Evolutionary conservation across 2,113 vertebrate species (phyloP), one percentile per base, ranked within the genome.

Genomic region (Eleginops maclovinus): DNA sequence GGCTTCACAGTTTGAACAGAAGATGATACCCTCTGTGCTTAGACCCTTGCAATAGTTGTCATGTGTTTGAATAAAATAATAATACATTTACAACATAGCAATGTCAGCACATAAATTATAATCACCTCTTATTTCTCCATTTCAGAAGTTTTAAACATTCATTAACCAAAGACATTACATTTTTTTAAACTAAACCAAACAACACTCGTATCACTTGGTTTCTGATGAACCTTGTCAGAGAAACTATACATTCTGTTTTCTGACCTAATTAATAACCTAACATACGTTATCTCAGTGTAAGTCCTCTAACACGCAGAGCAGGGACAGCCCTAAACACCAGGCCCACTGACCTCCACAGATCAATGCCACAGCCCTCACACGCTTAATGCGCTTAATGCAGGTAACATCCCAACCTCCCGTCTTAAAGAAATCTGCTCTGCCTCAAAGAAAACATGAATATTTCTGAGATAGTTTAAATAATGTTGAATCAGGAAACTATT

Each of bases 321-420:
- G 41, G 47, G 44, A 59, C 16, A 46, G 44, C 40, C 53, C 65
- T 1, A 12, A 75, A 36, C 47, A 68, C 53, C 70, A 82, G 58
- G 26, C 70, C 63, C 70, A 66, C 58, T 83, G 80, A 82, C 81
- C 53, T 84, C 77, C 40, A 61, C 46, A 22, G 16, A 47, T 61
- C 22, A 59, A 28, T 49, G n/a, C 12, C 0, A n/a, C 56, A 60
- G 9, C 11, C 31, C 9, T 59, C 53, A 74, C 64, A 49, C 74
- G 44, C 19, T 63, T 50, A 61, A 24, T 12, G 43, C 0, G 14
- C 15, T 11, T 5, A 9, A 53, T 10, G 31, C 16, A 55, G 2
- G 7, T 40, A 9, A 46, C 54, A 36, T 22, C 36, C 15, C 28
- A 36, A 16, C 21, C 47, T 50, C n/a, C 43, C 10, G 26, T 22